Conservation (phyloP, 1,140 invertebrate species). For the Trichonephila clavata region DNA sequence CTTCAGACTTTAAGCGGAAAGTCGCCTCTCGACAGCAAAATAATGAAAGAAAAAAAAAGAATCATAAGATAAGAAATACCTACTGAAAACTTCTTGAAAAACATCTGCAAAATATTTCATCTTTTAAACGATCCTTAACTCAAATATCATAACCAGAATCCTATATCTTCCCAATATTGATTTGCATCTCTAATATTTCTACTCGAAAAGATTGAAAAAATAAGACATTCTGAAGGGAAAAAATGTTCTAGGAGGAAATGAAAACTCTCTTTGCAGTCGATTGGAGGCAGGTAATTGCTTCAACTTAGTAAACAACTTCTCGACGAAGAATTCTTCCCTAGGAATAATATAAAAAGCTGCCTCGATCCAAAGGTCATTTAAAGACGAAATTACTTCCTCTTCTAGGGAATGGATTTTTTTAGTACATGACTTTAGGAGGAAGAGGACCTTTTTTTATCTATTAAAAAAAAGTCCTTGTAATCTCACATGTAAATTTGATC, state of each 20-base stretch:
- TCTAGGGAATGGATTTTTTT: slow-evolving; percentile 47
- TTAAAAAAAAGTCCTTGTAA: slow-evolving; percentile 54
- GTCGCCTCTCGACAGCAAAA: not conserved
- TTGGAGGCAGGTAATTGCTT: slow-evolving; percentile 65
- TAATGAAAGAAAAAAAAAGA: not conserved
- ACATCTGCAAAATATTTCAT: slow-evolving; percentile 29
- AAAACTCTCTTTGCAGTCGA: slow-evolving; percentile 30
- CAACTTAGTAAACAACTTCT: slow-evolving; percentile 74
- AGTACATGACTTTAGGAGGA: slow-evolving; percentile 51
- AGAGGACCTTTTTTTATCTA: slow-evolving; percentile 20
- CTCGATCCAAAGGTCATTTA: slow-evolving; percentile 69
- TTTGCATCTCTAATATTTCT: slow-evolving; percentile 64
- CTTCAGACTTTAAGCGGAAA: not conserved
- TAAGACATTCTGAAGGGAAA: slow-evolving; percentile 11
- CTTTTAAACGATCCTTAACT: slow-evolving; percentile 21
- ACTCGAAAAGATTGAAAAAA: slow-evolving; percentile 51
- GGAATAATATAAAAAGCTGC: slow-evolving; percentile 58
- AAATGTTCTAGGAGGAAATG: slow-evolving; percentile 55
- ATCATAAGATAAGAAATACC: not conserved
- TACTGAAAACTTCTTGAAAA: not conserved
- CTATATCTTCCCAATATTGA: slow-evolving; percentile 62
- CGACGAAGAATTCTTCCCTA: slow-evolving; percentile 52
- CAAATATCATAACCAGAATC: slow-evolving; percentile 42
- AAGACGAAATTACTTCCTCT: slow-evolving; percentile 71
- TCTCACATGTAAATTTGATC: slow-evolving; percentile 64